A percentile compares a stretch with the other conserved stretches of the same genome.
Conservation (phyloP, 2,113 vertebrate species). For the Bubo scandiacus region DNA sequence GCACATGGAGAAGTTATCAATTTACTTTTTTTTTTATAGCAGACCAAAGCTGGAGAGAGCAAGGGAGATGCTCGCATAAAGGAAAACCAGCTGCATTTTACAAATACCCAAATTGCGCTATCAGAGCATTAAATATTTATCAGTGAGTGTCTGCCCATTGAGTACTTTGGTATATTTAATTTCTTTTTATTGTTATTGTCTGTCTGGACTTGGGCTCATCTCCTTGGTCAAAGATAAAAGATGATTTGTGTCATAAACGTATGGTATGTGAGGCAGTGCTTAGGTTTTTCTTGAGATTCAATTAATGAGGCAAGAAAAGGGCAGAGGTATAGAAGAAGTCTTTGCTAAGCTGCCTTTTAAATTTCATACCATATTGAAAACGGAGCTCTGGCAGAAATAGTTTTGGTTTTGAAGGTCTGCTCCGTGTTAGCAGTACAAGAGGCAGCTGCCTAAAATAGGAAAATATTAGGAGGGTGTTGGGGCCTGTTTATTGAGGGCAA, state of each 20-base stretch:
- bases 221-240: conserved; percentile 36
- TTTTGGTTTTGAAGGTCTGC: conserved; percentile 22
- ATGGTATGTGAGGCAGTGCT: background rate
- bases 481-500: background rate
- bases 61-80: background rate
- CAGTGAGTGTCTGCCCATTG: background rate
- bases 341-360: background rate
- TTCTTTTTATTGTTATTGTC: conserved; percentile 45
- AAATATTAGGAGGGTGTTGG: background rate
- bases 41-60: background rate
- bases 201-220: conserved; percentile 37
- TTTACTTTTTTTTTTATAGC: background rate
- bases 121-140: conserved; percentile 60
- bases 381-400: background rate
- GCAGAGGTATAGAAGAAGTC: background rate
- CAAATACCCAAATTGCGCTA: conserved; percentile 2
- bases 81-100: conserved; percentile 22
- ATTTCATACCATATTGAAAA: background rate
- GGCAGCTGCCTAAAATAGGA: conserved; percentile 24
- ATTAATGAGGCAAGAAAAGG: background rate
- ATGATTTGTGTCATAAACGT: background rate
- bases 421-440: background rate
- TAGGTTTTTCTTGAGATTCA: background rate
- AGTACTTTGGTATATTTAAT: conserved; percentile 48
- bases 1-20: background rate